Evolutionary conservation across 2,113 vertebrate genomes (phyloP).

Genomic region (Zosterops borbonicus): DNA sequence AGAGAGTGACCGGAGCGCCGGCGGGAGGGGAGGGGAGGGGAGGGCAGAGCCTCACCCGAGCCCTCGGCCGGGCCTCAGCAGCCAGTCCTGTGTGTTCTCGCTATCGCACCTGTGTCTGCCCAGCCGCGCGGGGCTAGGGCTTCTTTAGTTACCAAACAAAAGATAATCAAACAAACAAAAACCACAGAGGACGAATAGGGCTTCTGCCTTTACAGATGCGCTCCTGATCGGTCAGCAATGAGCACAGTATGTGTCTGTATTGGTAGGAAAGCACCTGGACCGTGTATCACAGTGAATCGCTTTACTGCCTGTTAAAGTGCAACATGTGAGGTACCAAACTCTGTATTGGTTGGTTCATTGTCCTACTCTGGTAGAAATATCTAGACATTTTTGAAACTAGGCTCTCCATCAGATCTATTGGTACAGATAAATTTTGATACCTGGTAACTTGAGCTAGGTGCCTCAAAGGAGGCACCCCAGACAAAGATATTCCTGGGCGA

Average conservation of each 20-base stretch:
- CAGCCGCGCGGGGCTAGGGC: too few relatives aligned
- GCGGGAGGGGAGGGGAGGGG: not conserved
- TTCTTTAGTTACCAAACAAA: not conserved
- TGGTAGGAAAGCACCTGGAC: not conserved
- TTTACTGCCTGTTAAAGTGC: not conserved
- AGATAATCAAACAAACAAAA: not conserved
- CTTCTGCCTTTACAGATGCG: not conserved
- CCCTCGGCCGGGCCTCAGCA: fast-evolving
- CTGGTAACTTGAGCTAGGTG: not conserved
- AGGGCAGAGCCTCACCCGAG: not conserved
- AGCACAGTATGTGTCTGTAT: too few relatives aligned
- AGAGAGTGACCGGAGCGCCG: fast-evolving
- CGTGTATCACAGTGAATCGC: fast-evolving
- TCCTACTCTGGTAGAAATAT: not conserved
- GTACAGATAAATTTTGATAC: not conserved
- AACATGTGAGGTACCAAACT: not conserved
- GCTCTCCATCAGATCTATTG: not conserved
- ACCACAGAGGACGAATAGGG: not conserved
- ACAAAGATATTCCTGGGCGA: not conserved
- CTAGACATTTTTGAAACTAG: not conserved
- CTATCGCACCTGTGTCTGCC: not conserved
- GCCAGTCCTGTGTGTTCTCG: not conserved
- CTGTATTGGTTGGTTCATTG: not conserved
- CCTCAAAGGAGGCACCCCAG: not conserved
- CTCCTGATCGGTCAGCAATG: fast-evolving